Conservation (phyloP, 2,113 vertebrate species). For the Lagenorhynchus albirostris region DNA sequence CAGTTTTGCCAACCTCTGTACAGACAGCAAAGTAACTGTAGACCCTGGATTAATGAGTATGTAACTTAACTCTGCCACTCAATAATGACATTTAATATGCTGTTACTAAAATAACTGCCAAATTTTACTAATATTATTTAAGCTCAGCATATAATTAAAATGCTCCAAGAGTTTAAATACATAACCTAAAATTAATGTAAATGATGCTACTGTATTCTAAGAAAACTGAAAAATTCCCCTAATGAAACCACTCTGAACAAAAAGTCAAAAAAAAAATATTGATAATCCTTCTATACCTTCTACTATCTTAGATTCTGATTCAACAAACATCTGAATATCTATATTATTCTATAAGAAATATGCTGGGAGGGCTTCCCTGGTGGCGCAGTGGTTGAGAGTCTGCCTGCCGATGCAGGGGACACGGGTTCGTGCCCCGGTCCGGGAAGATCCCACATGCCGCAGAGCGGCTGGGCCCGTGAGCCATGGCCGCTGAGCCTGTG, state of each 20-base stretch:
- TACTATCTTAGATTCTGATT: not conserved
- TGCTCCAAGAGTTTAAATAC: not conserved
- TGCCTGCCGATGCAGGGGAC: too few relatives aligned
- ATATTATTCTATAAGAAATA: not conserved
- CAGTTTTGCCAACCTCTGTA: not conserved
- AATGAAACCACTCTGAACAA: not conserved
- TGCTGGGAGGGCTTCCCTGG: not conserved
- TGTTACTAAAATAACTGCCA: not conserved
- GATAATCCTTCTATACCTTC: not conserved
- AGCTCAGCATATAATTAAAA: not conserved
- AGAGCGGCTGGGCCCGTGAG: too few relatives aligned
- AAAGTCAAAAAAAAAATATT: not conserved
- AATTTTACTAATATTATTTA: not conserved
- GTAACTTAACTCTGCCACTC: not conserved
- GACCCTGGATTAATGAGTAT: not conserved
- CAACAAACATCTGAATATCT: not conserved
- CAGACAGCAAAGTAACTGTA: not conserved
- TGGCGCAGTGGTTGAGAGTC: too few relatives aligned
- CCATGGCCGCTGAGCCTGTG: too few relatives aligned
- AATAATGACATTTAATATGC: not conserved
- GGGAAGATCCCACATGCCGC: too few relatives aligned
- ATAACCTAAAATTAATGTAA: not conserved
- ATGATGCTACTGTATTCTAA: not conserved
- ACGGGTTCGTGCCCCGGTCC: too few relatives aligned
- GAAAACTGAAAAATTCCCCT: not conserved